Conservation (phyloP, 2,113 vertebrate species). For the Brachyhypopomus occidentalis region DNA sequence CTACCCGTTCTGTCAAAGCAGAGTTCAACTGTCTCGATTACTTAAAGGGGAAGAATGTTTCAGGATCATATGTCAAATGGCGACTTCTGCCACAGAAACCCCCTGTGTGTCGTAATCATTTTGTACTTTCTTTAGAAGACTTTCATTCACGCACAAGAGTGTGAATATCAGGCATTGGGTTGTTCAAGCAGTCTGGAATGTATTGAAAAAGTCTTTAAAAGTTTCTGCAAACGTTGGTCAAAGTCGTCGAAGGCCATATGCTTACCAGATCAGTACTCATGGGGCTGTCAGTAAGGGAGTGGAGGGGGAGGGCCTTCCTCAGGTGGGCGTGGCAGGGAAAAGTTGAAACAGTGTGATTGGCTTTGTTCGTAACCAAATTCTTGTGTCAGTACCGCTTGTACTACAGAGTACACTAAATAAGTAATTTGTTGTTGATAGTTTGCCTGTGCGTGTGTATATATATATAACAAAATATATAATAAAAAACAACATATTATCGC, state of each 20-base stretch:
- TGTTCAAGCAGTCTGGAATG: too few species aligned
- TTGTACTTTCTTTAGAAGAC: neutral
- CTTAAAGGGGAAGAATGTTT: conserved; percentile 32
- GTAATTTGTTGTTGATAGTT: too few species aligned
- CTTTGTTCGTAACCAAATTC: too few species aligned
- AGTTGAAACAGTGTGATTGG: too few species aligned
- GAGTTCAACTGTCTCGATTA: conserved; percentile 14
- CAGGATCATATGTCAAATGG: conserved; percentile 20
- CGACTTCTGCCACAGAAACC: conserved; percentile 27
- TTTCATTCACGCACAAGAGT: neutral
- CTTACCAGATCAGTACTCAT: conserved; percentile 38
- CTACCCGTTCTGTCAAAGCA: conserved; percentile 23
- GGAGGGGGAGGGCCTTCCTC: conserved; percentile 3
- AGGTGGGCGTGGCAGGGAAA: conserved; percentile 31
- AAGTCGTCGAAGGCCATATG: conserved; percentile 45
- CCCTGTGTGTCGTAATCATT: conserved; percentile 19
- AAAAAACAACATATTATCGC: too few species aligned
- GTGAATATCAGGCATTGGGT: too few species aligned
- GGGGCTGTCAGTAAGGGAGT: conserved; percentile 33
- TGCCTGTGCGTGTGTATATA: too few species aligned
- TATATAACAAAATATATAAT: too few species aligned
- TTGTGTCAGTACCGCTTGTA: too few species aligned
- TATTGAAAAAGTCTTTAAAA: conserved; percentile 3
- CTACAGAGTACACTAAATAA: too few species aligned
- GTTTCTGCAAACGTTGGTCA: conserved; percentile 39